Evolutionary conservation across 2,113 vertebrate genomes (phyloP).

Genomic region (Labeo rohita): DNA sequence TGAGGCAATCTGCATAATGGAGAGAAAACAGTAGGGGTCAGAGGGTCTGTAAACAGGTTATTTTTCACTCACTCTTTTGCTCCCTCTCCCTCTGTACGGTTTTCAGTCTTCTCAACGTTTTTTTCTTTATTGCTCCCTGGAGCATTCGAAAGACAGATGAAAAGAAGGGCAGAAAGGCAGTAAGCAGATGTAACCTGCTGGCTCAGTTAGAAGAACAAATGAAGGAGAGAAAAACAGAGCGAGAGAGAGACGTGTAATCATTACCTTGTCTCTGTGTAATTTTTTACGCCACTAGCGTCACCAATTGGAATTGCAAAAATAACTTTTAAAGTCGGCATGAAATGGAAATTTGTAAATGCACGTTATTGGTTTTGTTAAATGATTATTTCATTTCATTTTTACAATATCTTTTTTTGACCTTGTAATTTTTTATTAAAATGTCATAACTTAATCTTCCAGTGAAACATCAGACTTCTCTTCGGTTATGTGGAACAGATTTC

Average conservation of each 20-base stretch:
- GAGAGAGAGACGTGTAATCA: neutral
- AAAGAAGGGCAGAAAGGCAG: slow-evolving; percentile 25
- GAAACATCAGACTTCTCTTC: neutral
- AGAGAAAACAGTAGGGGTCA: slow-evolving; percentile 40
- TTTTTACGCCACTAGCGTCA: neutral
- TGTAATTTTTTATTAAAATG: neutral
- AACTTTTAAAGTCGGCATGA: neutral
- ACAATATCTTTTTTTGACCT: neutral
- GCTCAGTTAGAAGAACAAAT: slow-evolving; percentile 22
- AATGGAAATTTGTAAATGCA: neutral
- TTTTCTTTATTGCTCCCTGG: slow-evolving; percentile 22
- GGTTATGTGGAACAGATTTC: too few species aligned
- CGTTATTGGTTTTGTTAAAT: neutral
- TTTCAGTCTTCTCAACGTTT: neutral
- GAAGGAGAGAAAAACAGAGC: neutral
- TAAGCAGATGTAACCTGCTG: slow-evolving; percentile 27
- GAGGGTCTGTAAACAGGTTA: slow-evolving; percentile 35
- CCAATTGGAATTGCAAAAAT: neutral
- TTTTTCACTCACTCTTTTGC: neutral
- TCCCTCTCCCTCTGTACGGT: neutral
- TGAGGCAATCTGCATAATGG: slow-evolving; percentile 24
- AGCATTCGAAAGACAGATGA: slow-evolving; percentile 26
- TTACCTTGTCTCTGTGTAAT: neutral
- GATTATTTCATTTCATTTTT: neutral
- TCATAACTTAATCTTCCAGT: neutral